Conservation (phyloP, 2,888 invertebrate genomes). For the Apomyelois bistriatella region DNA sequence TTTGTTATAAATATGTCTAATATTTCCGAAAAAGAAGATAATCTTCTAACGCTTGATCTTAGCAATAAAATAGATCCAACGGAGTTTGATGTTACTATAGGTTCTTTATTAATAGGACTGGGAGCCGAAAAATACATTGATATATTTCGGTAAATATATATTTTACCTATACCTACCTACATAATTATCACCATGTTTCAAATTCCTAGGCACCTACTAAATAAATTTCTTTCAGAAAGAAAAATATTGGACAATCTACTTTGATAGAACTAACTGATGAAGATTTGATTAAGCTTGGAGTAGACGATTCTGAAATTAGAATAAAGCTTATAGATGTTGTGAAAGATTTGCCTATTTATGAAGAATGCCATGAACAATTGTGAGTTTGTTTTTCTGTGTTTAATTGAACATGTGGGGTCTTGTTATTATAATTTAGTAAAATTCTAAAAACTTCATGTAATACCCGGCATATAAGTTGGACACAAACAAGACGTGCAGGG, state of each 20-base stretch:
- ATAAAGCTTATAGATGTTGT: constrained; percentile 54
- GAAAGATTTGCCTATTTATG: constrained; percentile 60
- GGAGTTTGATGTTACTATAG: constrained; percentile 61
- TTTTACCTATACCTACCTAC: background rate
- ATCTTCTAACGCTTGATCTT: constrained; percentile 22
- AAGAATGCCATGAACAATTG: constrained; percentile 36
- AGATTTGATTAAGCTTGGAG: constrained; percentile 62
- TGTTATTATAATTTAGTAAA: too few relatives aligned
- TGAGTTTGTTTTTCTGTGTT: too few relatives aligned
- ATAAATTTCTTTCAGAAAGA: constrained; percentile 37
- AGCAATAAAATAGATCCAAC: constrained; percentile 51
- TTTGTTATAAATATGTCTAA: constrained; percentile 21
- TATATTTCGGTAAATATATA: constrained; percentile 42
- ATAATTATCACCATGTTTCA: too few relatives aligned
- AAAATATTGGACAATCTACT: constrained; percentile 66
- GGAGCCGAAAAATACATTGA: constrained; percentile 67
- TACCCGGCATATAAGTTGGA: too few relatives aligned
- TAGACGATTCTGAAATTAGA: constrained; percentile 55
- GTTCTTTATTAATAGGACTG: constrained; percentile 54
- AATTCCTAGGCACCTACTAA: background rate
- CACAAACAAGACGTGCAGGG: too few relatives aligned
- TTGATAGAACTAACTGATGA: constrained; percentile 62
- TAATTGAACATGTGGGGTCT: too few relatives aligned
- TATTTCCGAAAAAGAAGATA: constrained; percentile 16
- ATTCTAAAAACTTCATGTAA: too few relatives aligned